These are phyloP conservation scores for Liasis olivaceus DNA, from an alignment of 2,797 vertebrate species.

Conservation along the genomic window DNA sequence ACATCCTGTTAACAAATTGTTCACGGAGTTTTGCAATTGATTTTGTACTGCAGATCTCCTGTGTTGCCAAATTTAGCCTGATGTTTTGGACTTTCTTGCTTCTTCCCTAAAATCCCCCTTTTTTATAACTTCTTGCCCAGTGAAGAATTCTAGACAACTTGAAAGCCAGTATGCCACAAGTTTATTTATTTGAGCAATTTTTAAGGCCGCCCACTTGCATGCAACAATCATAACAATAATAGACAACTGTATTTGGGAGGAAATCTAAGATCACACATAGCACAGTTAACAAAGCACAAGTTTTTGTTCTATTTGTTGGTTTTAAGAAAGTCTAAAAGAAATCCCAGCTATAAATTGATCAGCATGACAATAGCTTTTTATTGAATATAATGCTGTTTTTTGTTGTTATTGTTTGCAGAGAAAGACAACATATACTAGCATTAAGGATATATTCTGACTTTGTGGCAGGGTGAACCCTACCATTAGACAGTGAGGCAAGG, in stretches of 20 bases:
- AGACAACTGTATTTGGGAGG: not conserved
- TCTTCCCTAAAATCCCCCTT: not conserved
- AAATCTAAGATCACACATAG: not conserved
- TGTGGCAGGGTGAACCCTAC: not conserved
- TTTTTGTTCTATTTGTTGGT: not conserved
- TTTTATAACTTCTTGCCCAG: not conserved
- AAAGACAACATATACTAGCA: not conserved
- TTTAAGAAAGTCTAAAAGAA: not conserved
- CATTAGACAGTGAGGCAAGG: not conserved
- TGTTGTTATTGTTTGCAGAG: not conserved
- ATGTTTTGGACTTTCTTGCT: not conserved
- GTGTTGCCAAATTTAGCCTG: not conserved
- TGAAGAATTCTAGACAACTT: not conserved
- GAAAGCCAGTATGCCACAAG: not conserved
- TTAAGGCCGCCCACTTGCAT: not conserved
- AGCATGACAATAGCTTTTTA: not conserved
- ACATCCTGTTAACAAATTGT: not conserved
- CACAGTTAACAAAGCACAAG: not conserved
- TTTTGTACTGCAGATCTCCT: not conserved
- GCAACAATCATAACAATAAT: not conserved
- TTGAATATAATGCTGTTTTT: not conserved
- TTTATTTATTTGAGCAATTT: not conserved
- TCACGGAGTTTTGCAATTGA: not conserved
- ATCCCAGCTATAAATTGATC: not conserved
- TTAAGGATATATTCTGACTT: not conserved